These are phyloP conservation scores for Allacma fusca DNA, from an alignment of 2,888 invertebrate species.

Conservation along the genomic window DNA sequence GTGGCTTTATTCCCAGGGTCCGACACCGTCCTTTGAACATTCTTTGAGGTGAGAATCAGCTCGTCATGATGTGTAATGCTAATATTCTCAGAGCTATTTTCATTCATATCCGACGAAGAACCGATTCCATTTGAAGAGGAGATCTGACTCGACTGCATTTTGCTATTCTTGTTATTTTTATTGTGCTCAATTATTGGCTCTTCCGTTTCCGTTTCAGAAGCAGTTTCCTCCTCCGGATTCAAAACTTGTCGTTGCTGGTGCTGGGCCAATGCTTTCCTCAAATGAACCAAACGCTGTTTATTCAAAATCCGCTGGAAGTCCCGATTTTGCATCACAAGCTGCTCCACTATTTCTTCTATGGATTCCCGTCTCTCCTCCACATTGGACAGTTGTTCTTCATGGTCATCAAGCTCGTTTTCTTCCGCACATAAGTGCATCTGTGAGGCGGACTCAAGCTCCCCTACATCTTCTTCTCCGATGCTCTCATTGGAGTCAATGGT, in stretches of 20 bases:
- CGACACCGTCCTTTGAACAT: constrained; percentile 61
- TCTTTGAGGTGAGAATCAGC: constrained; percentile 48
- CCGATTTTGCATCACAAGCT: constrained; percentile 81
- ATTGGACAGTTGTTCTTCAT: constrained; percentile 51
- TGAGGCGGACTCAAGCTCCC: constrained; percentile 55
- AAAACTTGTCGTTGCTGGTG: constrained; percentile 54
- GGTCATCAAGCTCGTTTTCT: constrained; percentile 55
- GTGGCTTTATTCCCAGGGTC: constrained; percentile 61
- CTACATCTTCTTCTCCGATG: constrained; percentile 57
- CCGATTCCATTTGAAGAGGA: constrained; percentile 61
- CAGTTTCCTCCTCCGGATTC: constrained; percentile 58
- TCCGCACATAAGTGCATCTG: constrained; percentile 54
- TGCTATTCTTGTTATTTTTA: not conserved
- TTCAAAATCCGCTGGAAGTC: constrained; percentile 82
- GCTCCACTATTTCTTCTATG: constrained; percentile 78
- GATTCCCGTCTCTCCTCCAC: constrained; percentile 60
- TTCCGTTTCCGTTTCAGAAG: constrained; percentile 61
- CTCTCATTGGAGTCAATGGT: constrained; percentile 61
- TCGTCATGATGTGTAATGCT: constrained; percentile 49
- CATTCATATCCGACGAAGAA: constrained; percentile 59
- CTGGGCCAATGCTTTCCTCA: constrained; percentile 58
- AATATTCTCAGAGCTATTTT: constrained; percentile 60
- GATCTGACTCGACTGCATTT: constrained; percentile 52
- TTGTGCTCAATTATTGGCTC: constrained; percentile 46
- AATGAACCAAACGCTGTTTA: constrained; percentile 71